Conservation (phyloP, 2,797 vertebrate species). For the Myripristis murdjan region DNA sequence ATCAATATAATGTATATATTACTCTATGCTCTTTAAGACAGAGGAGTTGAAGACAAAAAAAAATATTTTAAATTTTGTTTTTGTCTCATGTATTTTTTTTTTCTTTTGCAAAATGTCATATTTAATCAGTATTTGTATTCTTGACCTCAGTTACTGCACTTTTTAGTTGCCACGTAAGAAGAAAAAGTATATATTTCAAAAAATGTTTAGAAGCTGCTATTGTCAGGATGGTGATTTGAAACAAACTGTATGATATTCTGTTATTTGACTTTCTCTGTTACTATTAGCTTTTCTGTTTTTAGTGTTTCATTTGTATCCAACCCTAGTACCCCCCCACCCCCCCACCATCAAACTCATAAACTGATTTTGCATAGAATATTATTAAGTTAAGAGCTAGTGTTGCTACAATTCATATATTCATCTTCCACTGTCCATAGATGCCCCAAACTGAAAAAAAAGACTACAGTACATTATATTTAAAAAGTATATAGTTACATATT, state of each 20-base stretch:
- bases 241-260: constrained; percentile 75
- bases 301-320: constrained; percentile 62
- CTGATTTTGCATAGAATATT: constrained; percentile 57
- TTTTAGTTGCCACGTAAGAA: constrained; percentile 86
- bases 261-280: constrained; percentile 74
- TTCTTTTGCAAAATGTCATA: constrained; percentile 82
- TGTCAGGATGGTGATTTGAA: constrained; percentile 84
- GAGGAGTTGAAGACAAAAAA: constrained; percentile 45
- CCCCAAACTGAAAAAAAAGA: constrained; percentile 26
- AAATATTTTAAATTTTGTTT: constrained; percentile 45
- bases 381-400: constrained; percentile 53
- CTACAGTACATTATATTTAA: constrained; percentile 24
- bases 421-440: constrained; percentile 41
- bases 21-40: constrained; percentile 56
- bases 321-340: constrained; percentile 53
- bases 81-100: constrained; percentile 73
- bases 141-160: constrained; percentile 94
- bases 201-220: constrained; percentile 90
- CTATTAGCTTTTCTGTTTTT: constrained; percentile 74
- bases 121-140: constrained; percentile 91
- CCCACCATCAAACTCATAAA: constrained; percentile 33
- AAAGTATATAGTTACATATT: constrained; percentile 45
- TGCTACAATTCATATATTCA: constrained; percentile 35
- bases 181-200: constrained; percentile 76
- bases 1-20: constrained; percentile 70